Evolutionary conservation across 2,888 invertebrate genomes (phyloP).

Genomic region (Rapana venosa): DNA sequence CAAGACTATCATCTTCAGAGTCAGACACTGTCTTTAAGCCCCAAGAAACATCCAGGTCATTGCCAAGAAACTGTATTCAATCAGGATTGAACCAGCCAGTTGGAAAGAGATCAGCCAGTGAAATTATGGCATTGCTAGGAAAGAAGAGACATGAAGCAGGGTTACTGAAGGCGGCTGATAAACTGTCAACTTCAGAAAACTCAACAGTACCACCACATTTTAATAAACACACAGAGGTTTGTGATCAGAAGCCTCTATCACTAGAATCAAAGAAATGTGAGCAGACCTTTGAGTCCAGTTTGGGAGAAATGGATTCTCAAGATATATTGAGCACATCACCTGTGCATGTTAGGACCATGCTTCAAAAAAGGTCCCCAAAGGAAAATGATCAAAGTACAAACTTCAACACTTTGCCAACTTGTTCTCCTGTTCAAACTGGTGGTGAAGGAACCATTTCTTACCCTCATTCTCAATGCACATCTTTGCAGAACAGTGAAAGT

Average conservation of each 20-base stretch:
- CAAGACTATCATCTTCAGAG: background rate
- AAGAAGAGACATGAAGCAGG: background rate
- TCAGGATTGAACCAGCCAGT: background rate
- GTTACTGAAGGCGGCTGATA: background rate
- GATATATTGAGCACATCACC: background rate
- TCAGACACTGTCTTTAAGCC: background rate
- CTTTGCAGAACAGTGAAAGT: background rate
- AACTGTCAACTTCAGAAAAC: background rate
- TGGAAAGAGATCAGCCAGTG: constrained; percentile 31
- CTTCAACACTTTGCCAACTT: background rate
- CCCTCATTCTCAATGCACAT: background rate
- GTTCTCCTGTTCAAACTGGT: background rate
- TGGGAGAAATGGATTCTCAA: background rate
- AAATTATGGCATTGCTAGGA: constrained; percentile 44
- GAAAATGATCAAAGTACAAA: too few species aligned
- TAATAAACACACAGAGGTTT: background rate
- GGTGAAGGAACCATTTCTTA: background rate
- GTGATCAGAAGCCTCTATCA: background rate
- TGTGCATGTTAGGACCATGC: background rate
- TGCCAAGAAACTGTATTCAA: background rate
- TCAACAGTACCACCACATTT: background rate
- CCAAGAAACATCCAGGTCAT: background rate
- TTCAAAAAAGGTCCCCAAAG: background rate
- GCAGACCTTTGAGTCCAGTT: background rate
- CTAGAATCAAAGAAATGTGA: background rate